Conservation (phyloP, 1,140 invertebrate species). For the Galleria mellonella region DNA sequence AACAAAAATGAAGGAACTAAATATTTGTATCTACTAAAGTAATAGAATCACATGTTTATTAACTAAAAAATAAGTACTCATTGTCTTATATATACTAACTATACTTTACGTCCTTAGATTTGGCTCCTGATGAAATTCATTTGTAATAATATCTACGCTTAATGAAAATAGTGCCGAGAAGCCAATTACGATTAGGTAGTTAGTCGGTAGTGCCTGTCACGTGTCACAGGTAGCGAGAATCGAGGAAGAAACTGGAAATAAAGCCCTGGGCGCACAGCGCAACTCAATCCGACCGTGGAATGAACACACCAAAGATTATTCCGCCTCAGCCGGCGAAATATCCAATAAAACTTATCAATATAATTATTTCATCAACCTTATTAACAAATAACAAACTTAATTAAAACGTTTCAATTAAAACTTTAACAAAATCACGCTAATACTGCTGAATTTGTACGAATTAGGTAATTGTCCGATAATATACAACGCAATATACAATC, state of each 20-base stretch:
- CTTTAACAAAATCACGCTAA: constrained; percentile 74
- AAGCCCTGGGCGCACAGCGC: no score
- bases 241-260: constrained; percentile 9
- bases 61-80: constrained; percentile 54
- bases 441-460: constrained; percentile 73
- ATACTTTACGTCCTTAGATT: constrained; percentile 64
- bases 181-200: neutral
- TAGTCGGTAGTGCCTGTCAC: no score
- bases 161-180: constrained; percentile 11
- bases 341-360: constrained; percentile 7
- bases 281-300: no score
- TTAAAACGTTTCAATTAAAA: constrained; percentile 68
- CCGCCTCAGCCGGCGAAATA: no score
- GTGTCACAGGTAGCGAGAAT: neutral
- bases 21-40: constrained; percentile 65
- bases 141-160: constrained; percentile 10
- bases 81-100: constrained; percentile 50
- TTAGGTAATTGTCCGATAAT: constrained; percentile 59
- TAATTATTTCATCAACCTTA: constrained; percentile 28
- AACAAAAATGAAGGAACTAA: constrained; percentile 74
- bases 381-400: constrained; percentile 74
- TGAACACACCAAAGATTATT: no score
- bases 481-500: constrained; percentile 47
- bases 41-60: constrained; percentile 63
- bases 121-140: constrained; percentile 48